Conservation (phyloP, 2,888 invertebrate genomes). For the Thera britannica region DNA sequence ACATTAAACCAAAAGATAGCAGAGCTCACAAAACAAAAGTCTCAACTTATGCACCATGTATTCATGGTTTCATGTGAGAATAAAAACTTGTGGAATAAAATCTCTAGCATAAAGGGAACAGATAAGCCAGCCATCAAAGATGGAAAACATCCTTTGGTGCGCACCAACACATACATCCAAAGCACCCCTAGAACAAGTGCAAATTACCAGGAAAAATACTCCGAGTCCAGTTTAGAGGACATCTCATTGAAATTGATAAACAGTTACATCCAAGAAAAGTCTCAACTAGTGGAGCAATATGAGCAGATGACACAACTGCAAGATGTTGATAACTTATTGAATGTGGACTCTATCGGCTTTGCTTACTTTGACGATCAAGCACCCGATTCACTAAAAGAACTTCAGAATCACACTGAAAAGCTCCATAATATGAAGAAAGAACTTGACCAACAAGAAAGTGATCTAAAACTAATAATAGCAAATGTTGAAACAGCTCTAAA, state of each 20-base stretch:
- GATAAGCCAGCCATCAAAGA: slow-evolving; percentile 60
- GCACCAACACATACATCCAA: slow-evolving; percentile 88
- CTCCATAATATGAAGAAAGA: slow-evolving; percentile 86
- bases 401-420: slow-evolving; percentile 87
- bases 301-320: slow-evolving; percentile 88
- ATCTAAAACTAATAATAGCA: slow-evolving; percentile 80
- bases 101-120: slow-evolving; percentile 81
- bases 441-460: slow-evolving; percentile 86
- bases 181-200: slow-evolving; percentile 86
- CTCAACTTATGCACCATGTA: slow-evolving; percentile 90
- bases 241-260: slow-evolving; percentile 89
- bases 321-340: slow-evolving; percentile 78
- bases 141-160: slow-evolving; percentile 65
- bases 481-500: slow-evolving; percentile 66
- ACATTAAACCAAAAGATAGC: slow-evolving; percentile 86
- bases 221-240: slow-evolving; percentile 89
- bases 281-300: slow-evolving; percentile 88
- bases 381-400: slow-evolving; percentile 86
- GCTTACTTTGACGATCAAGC: slow-evolving; percentile 85
- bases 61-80: slow-evolving; percentile 93
- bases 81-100: slow-evolving; percentile 90
- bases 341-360: slow-evolving; percentile 87
- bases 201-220: slow-evolving; percentile 82
- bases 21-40: slow-evolving; percentile 89
- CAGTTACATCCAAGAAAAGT: slow-evolving; percentile 88